Base-by-base conservation (phyloP, 2,888 invertebrate species). In the Hyles lineata region DNA sequence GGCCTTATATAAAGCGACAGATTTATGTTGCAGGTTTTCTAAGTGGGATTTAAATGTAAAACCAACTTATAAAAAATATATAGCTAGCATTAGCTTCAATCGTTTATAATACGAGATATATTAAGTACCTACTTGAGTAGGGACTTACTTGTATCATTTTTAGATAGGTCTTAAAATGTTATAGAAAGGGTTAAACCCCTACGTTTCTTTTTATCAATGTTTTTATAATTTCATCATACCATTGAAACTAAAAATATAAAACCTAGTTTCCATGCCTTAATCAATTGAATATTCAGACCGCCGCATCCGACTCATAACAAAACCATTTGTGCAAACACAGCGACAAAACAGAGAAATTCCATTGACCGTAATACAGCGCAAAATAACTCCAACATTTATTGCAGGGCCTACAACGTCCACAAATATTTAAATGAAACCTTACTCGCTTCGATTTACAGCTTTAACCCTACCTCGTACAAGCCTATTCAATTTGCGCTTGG, bases 401-500 rank as follows among this genome's bases (percentile, higher is more conserved):
- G 43, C 43, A 43, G 43, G 11, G 43, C 43, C 43, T 11, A 43
- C 43, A 43, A 11, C 21, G 35, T 63, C 15, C 29, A 19, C 61
- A 61, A 61, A 21, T 15, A 63, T 21, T 21, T 1, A 63, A 63
- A 63, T 50, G 23, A 50, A 23, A 67, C 17, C 21, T 63, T 15
- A 50, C 19, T 15, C 11, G 67, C 35, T 58, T 43, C 9, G 63
- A 63, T 72, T 72, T 50, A 21, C 32, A 50, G 43, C 23, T 50
- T 50, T 35, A 67, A 67, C 23, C 67, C 67, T 67, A 23, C 67
- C 67, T 25, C 67, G 19, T 50, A 67, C 67, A 67, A 23, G 25
- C 43, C 67, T 67, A 67, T 67, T 67, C 50, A 67, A 67, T 67
- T 67, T 50, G 67, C 50, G 67, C 67, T 67, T 19, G 50, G 67